phyloP scores from a whole-genome alignment of 92 coral and sea anemone species.

The Virgularia gustaviana region DNA sequence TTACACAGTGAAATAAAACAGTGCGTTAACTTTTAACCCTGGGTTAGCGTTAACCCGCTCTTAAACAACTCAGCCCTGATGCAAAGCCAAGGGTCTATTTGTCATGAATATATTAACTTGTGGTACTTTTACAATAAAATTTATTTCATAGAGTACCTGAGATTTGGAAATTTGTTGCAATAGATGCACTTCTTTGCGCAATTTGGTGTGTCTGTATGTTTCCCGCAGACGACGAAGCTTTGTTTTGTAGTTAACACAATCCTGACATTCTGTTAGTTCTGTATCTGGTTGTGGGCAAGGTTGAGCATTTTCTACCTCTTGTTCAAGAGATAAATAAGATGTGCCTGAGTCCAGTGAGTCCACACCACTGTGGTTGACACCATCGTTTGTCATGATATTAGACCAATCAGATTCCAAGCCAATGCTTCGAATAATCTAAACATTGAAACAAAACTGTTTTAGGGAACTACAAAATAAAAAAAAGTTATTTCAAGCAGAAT shows the following conservation, averaged over 20 bases:
- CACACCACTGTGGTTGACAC: neutral
- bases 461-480: neutral
- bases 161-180: constrained; percentile 4
- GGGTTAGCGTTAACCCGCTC: too few species aligned
- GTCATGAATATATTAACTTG: neutral
- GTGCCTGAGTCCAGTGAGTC: too few species aligned
- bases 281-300: constrained; percentile 21
- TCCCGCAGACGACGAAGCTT: constrained; percentile 11
- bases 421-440: constrained; percentile 32
- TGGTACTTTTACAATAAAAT: neutral
- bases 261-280: constrained; percentile 12
- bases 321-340: constrained; percentile 17
- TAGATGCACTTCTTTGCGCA: neutral
- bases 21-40: too few species aligned
- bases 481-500: neutral
- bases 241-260: constrained; percentile 5
- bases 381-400: neutral
- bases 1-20: too few species aligned
- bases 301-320: constrained; percentile 3
- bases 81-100: too few species aligned
- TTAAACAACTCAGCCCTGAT: too few species aligned
- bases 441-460: constrained; percentile 1
- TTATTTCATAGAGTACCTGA: neutral
- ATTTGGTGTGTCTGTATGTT: constrained; percentile 8
- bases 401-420: neutral